These are phyloP conservation scores for Pyrgilauda ruficollis DNA, from an alignment of 2,113 vertebrate genomes.

Conservation along the genomic window DNA sequence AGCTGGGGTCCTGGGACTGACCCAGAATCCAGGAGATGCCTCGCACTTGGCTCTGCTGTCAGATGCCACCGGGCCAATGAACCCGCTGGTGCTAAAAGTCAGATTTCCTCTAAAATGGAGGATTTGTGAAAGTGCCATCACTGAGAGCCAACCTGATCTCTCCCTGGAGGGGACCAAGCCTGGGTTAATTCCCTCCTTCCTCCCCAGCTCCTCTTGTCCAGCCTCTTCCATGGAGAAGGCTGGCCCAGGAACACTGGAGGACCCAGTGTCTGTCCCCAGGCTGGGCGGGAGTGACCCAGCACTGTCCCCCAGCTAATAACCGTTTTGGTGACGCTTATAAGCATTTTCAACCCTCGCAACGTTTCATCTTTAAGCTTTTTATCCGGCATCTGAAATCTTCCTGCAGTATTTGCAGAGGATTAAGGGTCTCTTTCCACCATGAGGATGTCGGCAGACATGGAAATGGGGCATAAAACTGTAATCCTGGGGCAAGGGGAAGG, in stretches of 20 bases:
- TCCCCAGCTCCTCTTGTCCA: neutral
- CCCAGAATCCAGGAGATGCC: neutral
- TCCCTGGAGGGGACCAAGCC: neutral
- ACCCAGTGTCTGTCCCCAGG: rapidly evolving
- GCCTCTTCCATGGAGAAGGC: neutral
- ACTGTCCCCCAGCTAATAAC: neutral
- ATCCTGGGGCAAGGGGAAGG: neutral
- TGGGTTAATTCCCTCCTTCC: too few species aligned
- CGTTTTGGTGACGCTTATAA: neutral
- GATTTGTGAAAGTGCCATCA: rapidly evolving
- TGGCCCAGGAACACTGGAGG: rapidly evolving
- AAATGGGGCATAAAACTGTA: neutral
- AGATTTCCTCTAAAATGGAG: neutral
- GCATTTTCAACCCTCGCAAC: neutral
- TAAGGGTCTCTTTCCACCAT: neutral
- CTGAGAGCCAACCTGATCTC: rapidly evolving
- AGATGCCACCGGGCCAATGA: rapidly evolving
- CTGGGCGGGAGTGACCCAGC: rapidly evolving
- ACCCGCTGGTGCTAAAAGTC: neutral
- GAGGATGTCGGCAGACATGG: neutral
- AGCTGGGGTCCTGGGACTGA: neutral
- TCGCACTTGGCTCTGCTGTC: rapidly evolving
- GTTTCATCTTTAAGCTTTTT: constrained; percentile 42
- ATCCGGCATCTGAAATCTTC: constrained; percentile 32
- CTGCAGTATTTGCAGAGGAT: constrained; percentile 16